Percentiles rank a stretch among this genome's conserved stretches.
Evolutionary conservation across 2,888 invertebrate species (phyloP).

Genomic region (Lomographa bimaculata): DNA sequence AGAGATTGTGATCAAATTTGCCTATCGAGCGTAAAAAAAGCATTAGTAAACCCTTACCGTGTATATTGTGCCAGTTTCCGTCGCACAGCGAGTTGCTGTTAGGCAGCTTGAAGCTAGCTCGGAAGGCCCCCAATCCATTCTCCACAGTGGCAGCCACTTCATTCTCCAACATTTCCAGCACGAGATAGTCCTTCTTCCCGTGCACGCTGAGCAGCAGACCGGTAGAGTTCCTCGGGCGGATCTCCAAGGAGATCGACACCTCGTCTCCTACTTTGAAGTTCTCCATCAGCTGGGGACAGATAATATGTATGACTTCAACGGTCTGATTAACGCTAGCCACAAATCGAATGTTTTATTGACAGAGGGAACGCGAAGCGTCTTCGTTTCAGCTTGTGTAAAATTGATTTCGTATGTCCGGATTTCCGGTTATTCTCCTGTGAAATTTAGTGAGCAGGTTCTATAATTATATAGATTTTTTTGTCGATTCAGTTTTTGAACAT

Average conservation of each 20-base stretch:
- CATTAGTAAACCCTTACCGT: constrained; percentile 84
- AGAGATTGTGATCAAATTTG: too few relatives aligned
- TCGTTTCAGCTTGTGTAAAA: too few relatives aligned
- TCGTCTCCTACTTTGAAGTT: constrained; percentile 91
- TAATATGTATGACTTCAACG: too few relatives aligned
- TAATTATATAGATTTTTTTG: too few relatives aligned
- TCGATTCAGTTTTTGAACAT: too few relatives aligned
- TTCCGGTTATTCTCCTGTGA: too few relatives aligned
- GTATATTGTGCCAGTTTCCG: constrained; percentile 96
- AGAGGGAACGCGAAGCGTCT: too few relatives aligned
- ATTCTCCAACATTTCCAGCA: constrained; percentile 94
- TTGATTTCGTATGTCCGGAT: too few relatives aligned
- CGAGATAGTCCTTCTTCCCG: constrained; percentile 91
- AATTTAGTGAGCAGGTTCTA: too few relatives aligned
- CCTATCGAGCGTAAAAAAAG: too few relatives aligned
- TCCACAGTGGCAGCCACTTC: constrained; percentile 92
- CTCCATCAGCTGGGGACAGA: constrained; percentile 76
- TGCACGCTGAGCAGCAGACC: constrained; percentile 95
- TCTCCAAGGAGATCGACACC: constrained; percentile 91
- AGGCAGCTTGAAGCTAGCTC: constrained; percentile 87
- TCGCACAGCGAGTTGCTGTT: constrained; percentile 92
- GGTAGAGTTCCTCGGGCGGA: constrained; percentile 92
- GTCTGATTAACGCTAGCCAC: too few relatives aligned
- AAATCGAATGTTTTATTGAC: too few relatives aligned
- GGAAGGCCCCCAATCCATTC: constrained; percentile 91